Conservation (phyloP, 2,113 vertebrate species). For the Diphyllodes magnificus region DNA sequence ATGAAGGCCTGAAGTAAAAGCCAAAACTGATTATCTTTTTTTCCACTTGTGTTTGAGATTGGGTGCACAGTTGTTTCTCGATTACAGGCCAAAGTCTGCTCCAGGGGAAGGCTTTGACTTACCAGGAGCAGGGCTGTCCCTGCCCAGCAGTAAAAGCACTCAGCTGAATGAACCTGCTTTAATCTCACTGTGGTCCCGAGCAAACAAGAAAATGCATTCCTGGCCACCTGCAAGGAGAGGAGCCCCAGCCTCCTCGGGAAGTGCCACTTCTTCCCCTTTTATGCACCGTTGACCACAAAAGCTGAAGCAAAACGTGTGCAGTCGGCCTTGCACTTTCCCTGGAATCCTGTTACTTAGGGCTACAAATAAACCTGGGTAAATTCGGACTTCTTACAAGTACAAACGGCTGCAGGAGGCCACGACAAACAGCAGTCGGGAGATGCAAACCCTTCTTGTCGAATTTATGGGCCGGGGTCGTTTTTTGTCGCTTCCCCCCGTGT, state of each 20-base stretch:
- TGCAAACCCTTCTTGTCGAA: not conserved
- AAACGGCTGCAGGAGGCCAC: no score
- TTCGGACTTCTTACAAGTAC: no score
- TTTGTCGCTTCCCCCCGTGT: rapidly evolving
- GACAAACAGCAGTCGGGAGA: not conserved
- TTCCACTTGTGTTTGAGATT: not conserved
- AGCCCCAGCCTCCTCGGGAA: not conserved
- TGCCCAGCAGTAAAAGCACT: not conserved
- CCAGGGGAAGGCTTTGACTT: not conserved
- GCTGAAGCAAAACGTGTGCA: rapidly evolving
- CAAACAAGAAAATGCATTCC: not conserved
- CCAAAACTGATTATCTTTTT: not conserved
- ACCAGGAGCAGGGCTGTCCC: rapidly evolving
- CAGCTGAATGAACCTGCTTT: not conserved
- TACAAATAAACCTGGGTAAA: not conserved
- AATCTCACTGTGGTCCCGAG: not conserved
- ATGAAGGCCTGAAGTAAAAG: not conserved
- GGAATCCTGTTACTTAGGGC: not conserved
- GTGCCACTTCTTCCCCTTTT: not conserved
- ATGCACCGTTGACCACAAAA: not conserved
- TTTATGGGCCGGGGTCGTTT: not conserved
- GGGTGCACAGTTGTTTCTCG: not conserved
- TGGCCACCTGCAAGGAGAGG: not conserved
- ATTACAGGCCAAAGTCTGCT: not conserved
- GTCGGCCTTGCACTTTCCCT: not conserved